Percentiles rank a stretch among this genome's conserved stretches.
These are phyloP conservation scores for Cebidichthys violaceus DNA, from an alignment of 2,113 vertebrate species.

Conservation along the genomic window DNA sequence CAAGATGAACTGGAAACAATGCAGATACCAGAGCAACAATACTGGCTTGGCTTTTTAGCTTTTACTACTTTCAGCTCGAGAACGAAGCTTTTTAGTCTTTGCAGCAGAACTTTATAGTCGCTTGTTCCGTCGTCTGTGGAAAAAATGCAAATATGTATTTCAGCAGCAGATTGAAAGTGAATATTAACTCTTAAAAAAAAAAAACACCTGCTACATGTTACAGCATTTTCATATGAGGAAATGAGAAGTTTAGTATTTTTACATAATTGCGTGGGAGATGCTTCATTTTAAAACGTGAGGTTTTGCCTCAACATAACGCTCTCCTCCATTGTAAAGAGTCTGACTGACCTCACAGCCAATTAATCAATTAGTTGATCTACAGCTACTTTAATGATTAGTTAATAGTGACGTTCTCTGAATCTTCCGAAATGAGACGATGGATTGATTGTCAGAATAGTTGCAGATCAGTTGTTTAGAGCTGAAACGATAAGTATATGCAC, in stretches of 20 bases:
- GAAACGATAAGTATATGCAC: not conserved
- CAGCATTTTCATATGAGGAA: not conserved
- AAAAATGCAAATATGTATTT: not conserved
- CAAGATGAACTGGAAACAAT: not conserved
- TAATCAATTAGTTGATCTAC: not conserved
- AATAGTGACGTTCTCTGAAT: not conserved
- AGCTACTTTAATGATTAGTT: not conserved
- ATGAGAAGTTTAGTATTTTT: not conserved
- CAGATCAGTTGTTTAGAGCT: not conserved
- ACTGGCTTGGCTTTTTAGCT: not conserved
- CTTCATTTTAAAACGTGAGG: not conserved
- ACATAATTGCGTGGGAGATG: not conserved
- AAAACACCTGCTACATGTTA: not conserved
- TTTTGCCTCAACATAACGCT: not conserved
- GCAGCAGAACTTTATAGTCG: not conserved
- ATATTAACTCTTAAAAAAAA: not conserved
- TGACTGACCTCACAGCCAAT: not conserved
- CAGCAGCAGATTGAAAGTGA: not conserved
- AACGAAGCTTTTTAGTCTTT: not conserved
- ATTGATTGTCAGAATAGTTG: not conserved
- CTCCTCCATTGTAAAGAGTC: too few species aligned
- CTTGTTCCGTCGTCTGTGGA: constrained; percentile 2
- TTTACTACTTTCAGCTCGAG: not conserved
- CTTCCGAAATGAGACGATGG: not conserved
- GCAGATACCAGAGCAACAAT: not conserved